Base-by-base conservation (phyloP, 2,888 invertebrate genomes). In the Netelia inedita region DNA sequence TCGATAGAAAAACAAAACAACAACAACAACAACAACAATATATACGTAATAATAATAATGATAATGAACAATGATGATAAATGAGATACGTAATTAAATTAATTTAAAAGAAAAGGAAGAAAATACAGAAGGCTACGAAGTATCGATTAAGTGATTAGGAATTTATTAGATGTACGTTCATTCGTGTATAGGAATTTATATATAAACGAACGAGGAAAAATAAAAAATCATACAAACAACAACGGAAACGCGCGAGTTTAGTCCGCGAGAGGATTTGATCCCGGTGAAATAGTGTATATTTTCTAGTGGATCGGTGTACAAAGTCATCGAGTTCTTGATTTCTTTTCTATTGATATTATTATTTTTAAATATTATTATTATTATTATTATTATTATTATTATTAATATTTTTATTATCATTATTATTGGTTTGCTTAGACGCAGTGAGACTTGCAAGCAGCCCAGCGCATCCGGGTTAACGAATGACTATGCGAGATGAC, bases 401-500 rank as follows among this genome's bases (percentile, higher is more conserved):
- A 85, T 74, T 79, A 59, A 68, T 76, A 85, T 83, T 78, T 79
- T 74, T 83, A 81, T 65, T 76, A 85, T 23, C 82, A 84, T 76
- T 85, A 85, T 82, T 87, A 87, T 89, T 89, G 85, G 85, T 90
- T 88, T 86, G 83, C 85, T 86, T 85, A 83, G 84, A 91, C 90
- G 90, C 91, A 90, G 91, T 86, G 86, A 89, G 89, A 89, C 87
- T 90, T 80, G 90, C 89, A 89, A 89, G 78, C 72, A 57, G 88
- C 83, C 82, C 65, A 87, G 83, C 84, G 89, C 73, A 84, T 85
- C 78, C 82, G 83, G 86, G 83, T 76, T 84, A 86, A 85, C 89
- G 90, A 89, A 90, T 89, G 89, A 89, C 87, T 88, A 89, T 87
- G 89, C 87, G 88, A 88, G 89, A 91, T 89, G 90, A 92, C 91